Evolutionary conservation across 2,113 vertebrate species (phyloP).

Genomic region (Chionomys nivalis): DNA sequence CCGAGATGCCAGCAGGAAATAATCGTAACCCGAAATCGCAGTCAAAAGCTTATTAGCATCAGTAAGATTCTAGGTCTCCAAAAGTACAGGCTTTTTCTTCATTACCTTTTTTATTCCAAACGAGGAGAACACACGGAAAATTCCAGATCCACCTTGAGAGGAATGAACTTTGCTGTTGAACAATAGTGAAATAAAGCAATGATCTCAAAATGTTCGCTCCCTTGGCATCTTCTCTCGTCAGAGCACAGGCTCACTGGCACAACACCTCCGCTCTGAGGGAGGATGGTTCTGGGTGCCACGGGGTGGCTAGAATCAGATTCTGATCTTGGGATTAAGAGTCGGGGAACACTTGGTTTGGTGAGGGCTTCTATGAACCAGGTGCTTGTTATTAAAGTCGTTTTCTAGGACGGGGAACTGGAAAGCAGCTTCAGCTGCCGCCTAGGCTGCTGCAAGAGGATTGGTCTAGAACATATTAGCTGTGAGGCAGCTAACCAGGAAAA

Average conservation of each 20-base stretch:
- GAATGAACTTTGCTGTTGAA: conserved; percentile 85
- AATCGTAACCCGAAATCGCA: conserved; percentile 76
- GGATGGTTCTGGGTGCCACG: background rate
- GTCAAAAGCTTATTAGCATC: conserved; percentile 82
- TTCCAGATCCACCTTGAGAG: conserved; percentile 81
- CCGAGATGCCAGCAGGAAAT: conserved; percentile 85
- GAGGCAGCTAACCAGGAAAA: background rate
- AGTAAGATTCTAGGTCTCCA: conserved; percentile 84
- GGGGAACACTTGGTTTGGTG: background rate
- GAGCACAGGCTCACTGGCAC: background rate
- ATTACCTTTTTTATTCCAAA: conserved; percentile 87
- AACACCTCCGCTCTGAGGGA: background rate
- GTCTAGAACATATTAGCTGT: background rate
- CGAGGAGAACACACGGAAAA: conserved; percentile 79
- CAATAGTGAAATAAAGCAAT: conserved; percentile 88
- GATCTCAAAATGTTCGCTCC: conserved; percentile 78
- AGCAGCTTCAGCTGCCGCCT: background rate
- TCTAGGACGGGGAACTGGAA: background rate
- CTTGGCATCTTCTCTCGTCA: conserved; percentile 78
- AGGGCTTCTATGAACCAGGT: background rate
- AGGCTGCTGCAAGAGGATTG: conserved; percentile 28
- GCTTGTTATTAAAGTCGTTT: background rate
- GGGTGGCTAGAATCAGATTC: background rate
- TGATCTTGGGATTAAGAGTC: background rate
- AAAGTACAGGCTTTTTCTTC: conserved; percentile 86